These are phyloP conservation scores for Aphelenchoides bicaudatus DNA, from an alignment of 2,888 invertebrate genomes.

Conservation along the genomic window DNA sequence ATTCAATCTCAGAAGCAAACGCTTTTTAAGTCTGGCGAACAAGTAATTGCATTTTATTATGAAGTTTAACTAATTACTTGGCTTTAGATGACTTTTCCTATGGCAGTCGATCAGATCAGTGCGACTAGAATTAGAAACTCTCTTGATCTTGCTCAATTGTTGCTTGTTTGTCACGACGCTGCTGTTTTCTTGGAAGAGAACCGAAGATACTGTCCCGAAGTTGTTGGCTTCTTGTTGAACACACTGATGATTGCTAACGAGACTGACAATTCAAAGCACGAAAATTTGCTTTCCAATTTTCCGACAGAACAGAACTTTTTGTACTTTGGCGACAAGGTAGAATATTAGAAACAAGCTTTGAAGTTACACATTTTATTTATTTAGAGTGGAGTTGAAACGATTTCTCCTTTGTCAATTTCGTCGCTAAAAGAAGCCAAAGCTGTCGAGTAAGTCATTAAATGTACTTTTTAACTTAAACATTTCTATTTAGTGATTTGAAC, in stretches of 20 bases:
- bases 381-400: constrained; percentile 1
- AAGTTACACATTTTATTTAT: background rate
- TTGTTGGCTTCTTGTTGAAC: constrained; percentile 75
- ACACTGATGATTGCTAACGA: constrained; percentile 70
- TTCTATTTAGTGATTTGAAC: constrained; percentile 6
- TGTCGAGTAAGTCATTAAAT: constrained; percentile 9
- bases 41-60: too few species aligned
- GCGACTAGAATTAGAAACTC: constrained; percentile 16
- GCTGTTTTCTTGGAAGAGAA: constrained; percentile 39
- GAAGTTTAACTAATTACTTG: too few species aligned
- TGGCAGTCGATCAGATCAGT: constrained; percentile 75
- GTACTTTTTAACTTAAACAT: background rate
- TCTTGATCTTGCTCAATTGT: constrained; percentile 33
- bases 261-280: constrained; percentile 21
- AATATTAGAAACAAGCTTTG: background rate
- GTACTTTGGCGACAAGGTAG: constrained; percentile 25
- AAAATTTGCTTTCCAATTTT: constrained; percentile 37
- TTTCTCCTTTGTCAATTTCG: constrained; percentile 3
- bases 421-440: background rate
- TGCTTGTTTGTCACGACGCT: constrained; percentile 33
- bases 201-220: constrained; percentile 74
- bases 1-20: constrained; percentile 25
- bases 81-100: constrained; percentile 74
- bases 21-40: constrained; percentile 12
- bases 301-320: constrained; percentile 43